Evolutionary conservation across 2,888 invertebrate genomes (phyloP), one percentile per base, ranked within the genome.

Genomic region (Pyralis farinalis): DNA sequence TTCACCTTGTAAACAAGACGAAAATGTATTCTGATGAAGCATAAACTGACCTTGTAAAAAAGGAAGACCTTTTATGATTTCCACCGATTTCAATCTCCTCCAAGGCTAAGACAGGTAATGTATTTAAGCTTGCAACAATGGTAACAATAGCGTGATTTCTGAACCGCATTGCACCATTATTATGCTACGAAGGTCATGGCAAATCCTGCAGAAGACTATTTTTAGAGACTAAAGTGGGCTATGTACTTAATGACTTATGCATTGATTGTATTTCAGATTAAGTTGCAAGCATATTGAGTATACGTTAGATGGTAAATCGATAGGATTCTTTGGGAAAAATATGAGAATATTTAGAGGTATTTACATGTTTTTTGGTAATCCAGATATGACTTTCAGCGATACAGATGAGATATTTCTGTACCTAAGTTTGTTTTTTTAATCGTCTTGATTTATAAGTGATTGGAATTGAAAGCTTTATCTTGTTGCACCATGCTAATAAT

Each of bases 111-210:
- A 53, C 44, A 53, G 48, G 56, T 53, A 53, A 63, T 62, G 62
- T 61, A 60, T 62, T 63, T 77, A 65, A 63, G 61, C 54, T 69
- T 70, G 69, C 73, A 74, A 65, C 67, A 66, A 55, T 34, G 61
- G 70, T 63, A 63, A 57, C 50, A 59, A 48, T 81, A 66, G 82
- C 83, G 84, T 84, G 82, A 73, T 76, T 63, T 49, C 37, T 48
- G 45, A 49, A 53, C 84, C 77, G 85, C 86, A 86, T 60, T 85
- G 86, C 85, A 84, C 74, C 72, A 72, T 58, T 40, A 34, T 42
- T 46, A 16, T 16, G 16, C 16, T 16, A 16, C 38, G 70, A 81
- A 84, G 85, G 85, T 63, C 74, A 51, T 42, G 47, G 57, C 42
- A 57, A 73, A 76, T 82, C 81, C 80, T 82, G 78, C 71, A 71